Base-by-base conservation (phyloP, 2,888 invertebrate species). In the Zaprionus lineosus region DNA sequence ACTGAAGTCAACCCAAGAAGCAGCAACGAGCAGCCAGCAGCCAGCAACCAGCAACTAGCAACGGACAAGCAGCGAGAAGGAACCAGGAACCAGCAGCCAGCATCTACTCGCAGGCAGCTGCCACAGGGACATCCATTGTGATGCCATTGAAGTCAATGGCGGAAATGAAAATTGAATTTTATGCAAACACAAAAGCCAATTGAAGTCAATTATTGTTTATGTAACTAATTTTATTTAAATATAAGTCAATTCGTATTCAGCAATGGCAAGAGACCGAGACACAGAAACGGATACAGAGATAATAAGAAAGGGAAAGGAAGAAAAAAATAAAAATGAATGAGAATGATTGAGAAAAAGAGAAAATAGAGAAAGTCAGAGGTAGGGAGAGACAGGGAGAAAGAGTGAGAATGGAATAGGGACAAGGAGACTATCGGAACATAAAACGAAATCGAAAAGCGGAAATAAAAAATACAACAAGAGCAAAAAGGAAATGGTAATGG, bases 191-290 rank as follows among this genome's bases (percentile, higher is more conserved):
- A 85, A 77, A 81, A 71, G 68, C 64, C 81, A 85, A 86, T 84
- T 84, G 74, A 78, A 84, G 84, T 86, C 77, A 81, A 84, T 84
- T 81, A 81, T 84, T 81, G 86, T 84, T 84, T 81, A 76, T 74
- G 75, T 72, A 81, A 74, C 72, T 84, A 85, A 84, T 84, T 81
- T 85, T 85, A 84, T 79, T 84, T 83, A 77, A 85, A 85, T 77
- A 68, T 64, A 75, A 72, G 63, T 74, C 74, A 66, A 73, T 82
- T 78, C 57, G 48, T 21, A 39, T 24, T 29, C 52, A 41, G 29
- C 44, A 29, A 52, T 47, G 28, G 15, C 2, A 39, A 18, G 7
- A 16, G 50, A 28, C 16, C 18, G 16, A 36, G 1, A 18, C 3
- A 37, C 34, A 2, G 7, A 21, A 37, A 36, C 43, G 43, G 14